phyloP scores from a whole-genome alignment of 2,113 vertebrate species.

The Polypterus bichir region DNA sequence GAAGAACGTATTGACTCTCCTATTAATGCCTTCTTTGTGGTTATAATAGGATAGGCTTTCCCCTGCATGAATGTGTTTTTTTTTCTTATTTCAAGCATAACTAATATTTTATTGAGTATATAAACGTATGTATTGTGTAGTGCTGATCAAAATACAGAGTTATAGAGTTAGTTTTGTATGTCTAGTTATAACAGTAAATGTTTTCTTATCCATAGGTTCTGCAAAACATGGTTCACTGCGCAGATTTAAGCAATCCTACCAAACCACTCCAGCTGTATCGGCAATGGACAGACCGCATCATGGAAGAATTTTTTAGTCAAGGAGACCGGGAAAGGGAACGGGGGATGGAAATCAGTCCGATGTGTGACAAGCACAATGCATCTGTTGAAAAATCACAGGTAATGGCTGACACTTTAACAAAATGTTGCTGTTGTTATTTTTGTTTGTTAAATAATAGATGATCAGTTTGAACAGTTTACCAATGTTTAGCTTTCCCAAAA shows the following conservation, averaged over 20 bases:
- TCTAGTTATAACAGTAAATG: background rate
- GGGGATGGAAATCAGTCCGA: conserved; percentile 97
- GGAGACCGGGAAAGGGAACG: conserved; percentile 90
- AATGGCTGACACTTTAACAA: conserved; percentile 14
- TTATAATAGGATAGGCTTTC: no score
- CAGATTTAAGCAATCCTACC: conserved; percentile 94
- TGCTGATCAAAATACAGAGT: background rate
- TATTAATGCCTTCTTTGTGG: no score
- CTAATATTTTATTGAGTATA: background rate
- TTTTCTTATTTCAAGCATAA: background rate
- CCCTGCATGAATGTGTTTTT: no score
- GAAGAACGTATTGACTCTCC: no score
- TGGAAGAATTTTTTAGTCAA: conserved; percentile 97
- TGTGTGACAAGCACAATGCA: conserved; percentile 98
- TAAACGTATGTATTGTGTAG: background rate
- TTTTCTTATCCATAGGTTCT: conserved; percentile 61
- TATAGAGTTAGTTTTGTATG: conserved; percentile 1
- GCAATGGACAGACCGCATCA: conserved; percentile 95
- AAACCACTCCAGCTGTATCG: conserved; percentile 91
- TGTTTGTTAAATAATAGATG: no score
- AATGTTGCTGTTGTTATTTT: no score
- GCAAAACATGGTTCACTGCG: conserved; percentile 98
- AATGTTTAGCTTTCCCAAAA: no score
- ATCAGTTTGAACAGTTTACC: no score
- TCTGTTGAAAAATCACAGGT: conserved; percentile 97